A percentile compares a stretch with the other conserved stretches of the same genome.
Conservation (phyloP, 37 sponge, comb jelly and placozoan genomes). For the Geodia barretti region DNA sequence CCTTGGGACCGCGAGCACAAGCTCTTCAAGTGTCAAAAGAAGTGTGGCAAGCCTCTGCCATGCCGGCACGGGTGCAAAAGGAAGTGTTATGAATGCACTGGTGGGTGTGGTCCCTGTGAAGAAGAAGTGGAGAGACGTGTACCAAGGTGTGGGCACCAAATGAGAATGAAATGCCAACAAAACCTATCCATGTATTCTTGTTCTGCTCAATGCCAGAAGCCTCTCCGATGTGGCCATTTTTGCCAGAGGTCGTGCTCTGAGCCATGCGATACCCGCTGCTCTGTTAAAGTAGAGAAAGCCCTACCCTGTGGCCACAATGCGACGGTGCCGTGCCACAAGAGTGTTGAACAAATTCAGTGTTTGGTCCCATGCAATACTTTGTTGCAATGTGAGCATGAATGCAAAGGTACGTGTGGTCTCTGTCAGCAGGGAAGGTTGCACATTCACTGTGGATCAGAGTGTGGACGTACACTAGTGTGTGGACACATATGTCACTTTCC, state of each 20-base stretch:
- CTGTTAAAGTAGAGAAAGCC: neutral
- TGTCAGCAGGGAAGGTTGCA: constrained; percentile 83
- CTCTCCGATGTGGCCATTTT: constrained; percentile 76
- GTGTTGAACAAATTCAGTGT: constrained; percentile 31
- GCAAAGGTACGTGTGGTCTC: constrained; percentile 68
- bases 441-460: constrained; percentile 49
- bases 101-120: constrained; percentile 58
- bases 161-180: constrained; percentile 30
- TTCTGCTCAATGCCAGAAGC: constrained; percentile 41
- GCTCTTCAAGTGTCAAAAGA: constrained; percentile 41
- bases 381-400: constrained; percentile 75
- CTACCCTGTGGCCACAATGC: constrained; percentile 72
- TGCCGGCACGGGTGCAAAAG: constrained; percentile 80
- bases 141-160: constrained; percentile 58
- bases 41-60: constrained; percentile 44
- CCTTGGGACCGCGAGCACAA: constrained; percentile 66
- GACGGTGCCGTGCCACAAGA: constrained; percentile 26
- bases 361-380: constrained; percentile 22
- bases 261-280: constrained; percentile 56
- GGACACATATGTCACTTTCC: constrained; percentile 80
- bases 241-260: constrained; percentile 66
- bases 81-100: constrained; percentile 62
- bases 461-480: constrained; percentile 79
- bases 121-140: constrained; percentile 38
- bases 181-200: constrained; percentile 34